These are phyloP conservation scores for Bilobella aurantiaca DNA, from an alignment of 1,140 invertebrate genomes.

Conservation along the genomic window DNA sequence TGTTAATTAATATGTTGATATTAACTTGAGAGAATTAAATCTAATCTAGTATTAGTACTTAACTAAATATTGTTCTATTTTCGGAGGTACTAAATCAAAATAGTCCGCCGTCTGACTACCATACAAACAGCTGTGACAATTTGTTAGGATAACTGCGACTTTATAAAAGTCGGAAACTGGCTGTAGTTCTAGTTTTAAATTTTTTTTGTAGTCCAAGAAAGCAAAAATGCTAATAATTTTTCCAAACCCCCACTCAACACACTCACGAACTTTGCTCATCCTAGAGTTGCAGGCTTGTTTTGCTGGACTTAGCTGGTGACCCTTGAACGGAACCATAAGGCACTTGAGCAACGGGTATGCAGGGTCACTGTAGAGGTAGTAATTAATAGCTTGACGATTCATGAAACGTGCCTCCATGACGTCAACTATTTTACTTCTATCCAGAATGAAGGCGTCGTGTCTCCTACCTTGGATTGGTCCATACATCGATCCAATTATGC, in stretches of 20 bases:
- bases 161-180: conserved; percentile 6
- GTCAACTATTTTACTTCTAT: not conserved
- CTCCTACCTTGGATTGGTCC: not conserved
- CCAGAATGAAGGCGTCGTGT: not conserved
- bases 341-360: conserved; percentile 5
- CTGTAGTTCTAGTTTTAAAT: conserved; percentile 5
- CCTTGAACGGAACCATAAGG: conserved; percentile 10
- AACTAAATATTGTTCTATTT: conserved; percentile 6
- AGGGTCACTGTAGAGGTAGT: conserved; percentile 14
- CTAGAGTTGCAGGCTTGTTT: conserved; percentile 3
- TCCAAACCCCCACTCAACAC: conserved; percentile 15
- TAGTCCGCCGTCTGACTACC: conserved; percentile 3
- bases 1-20: too few relatives aligned
- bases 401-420: not conserved
- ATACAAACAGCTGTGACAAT: conserved; percentile 9
- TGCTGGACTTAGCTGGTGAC: not conserved
- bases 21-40: too few relatives aligned
- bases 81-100: conserved; percentile 1
- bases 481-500: not conserved
- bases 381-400: not conserved
- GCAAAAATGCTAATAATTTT: conserved; percentile 9
- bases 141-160: conserved; percentile 10
- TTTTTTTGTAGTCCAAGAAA: conserved; percentile 16
- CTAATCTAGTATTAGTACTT: not conserved
- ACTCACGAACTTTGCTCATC: conserved; percentile 9